Evolutionary conservation across 2,888 invertebrate genomes (phyloP), one percentile per base, ranked within the genome.

Genomic region (Polydrusus cervinus): DNA sequence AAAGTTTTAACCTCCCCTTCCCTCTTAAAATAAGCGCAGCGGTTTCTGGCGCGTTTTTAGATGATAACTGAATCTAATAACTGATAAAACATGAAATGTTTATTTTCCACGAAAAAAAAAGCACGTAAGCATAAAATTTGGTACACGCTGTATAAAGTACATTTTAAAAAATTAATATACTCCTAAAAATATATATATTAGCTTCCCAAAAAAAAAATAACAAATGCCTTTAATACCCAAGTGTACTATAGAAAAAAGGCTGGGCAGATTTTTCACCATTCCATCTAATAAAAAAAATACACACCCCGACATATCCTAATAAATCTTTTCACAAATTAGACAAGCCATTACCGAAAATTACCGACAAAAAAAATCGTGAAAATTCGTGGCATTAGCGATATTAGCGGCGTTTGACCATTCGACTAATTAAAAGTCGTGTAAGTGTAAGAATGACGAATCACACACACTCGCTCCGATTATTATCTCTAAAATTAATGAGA

Each of bases 391-490:
- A 71, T 71, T 70, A 70, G 61, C 70, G 61, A 70, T 70, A 70
- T 70, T 75, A 75, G 66, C 61, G 75, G 67, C 67, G 55, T 71
- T 75, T 72, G 55, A 68, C 71, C 75, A 76, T 76, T 68, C 68
- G 61, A 55, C 68, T 72, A 75, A 76, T 76, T 76, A 76, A 76
- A 76, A 71, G 68, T 69, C 6, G 55, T 68, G 72, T 64, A 62
- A 76, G 75, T 76, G 75, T 65, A 75, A 75, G 75, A 75, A 75
- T 76, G 71, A 76, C 71, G 75, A 76, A 76, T 76, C 72, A 76
- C 75, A 76, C 72, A 68, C 72, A 72, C 67, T 64, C 72, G 57
- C 13, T 71, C 55, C 30, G 71, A 72, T 72, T 16, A 20, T 68
- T 76, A 72, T 72, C 72, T 64, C 18, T 9, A 20, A 68, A 62